Conservation (phyloP, 2,888 invertebrate species). For the Dexiosoma caninum region DNA sequence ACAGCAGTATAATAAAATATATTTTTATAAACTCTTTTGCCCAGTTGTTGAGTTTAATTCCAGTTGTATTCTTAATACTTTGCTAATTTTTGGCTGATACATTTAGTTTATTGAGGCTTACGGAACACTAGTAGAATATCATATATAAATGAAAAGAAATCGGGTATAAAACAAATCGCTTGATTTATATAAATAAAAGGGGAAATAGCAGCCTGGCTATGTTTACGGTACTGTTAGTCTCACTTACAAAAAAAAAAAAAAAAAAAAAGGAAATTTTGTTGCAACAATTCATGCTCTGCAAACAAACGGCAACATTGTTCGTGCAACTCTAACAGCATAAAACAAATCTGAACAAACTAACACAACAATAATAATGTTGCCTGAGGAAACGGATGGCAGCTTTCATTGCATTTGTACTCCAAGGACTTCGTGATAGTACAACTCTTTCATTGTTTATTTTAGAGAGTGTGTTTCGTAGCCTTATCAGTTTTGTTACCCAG, state of each 20-base stretch:
- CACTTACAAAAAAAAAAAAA: background rate
- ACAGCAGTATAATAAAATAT: constrained; percentile 5
- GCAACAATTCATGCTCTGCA: background rate
- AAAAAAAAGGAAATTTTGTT: constrained; percentile 1
- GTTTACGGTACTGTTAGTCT: too few relatives aligned
- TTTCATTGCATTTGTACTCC: constrained; percentile 57
- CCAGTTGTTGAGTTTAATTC: constrained; percentile 6
- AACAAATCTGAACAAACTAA: constrained; percentile 12
- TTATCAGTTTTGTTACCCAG: background rate
- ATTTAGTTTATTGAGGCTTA: background rate
- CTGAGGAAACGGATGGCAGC: constrained; percentile 53
- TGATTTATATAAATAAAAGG: too few relatives aligned
- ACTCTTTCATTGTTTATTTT: constrained; percentile 43
- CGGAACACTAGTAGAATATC: too few relatives aligned
- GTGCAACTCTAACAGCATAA: constrained; percentile 3
- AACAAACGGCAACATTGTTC: background rate
- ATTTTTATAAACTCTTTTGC: background rate
- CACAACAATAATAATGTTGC: constrained; percentile 32
- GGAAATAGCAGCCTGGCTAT: too few relatives aligned
- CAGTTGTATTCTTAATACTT: background rate
- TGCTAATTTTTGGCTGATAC: background rate
- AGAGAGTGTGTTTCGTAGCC: constrained; percentile 27
- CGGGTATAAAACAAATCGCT: too few relatives aligned
- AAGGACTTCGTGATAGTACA: constrained; percentile 54
- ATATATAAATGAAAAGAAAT: too few relatives aligned